Conservation (phyloP, 2,797 vertebrate species). For the Simalia tracyae region DNA sequence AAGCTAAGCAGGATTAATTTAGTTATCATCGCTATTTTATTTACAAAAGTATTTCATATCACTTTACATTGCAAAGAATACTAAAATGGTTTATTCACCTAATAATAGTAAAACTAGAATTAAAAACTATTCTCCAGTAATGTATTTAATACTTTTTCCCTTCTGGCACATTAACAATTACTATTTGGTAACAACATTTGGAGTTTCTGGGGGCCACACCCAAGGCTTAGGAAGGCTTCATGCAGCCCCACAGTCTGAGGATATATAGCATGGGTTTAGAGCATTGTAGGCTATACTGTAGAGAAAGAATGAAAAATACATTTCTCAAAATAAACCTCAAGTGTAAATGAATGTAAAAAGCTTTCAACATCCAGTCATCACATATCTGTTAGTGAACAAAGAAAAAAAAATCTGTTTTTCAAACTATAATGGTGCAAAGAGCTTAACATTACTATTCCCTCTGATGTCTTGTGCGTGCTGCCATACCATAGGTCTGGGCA, state of each 20-base stretch:
- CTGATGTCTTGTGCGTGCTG: background rate
- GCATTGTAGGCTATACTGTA: background rate
- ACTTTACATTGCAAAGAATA: background rate
- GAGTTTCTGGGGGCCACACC: background rate
- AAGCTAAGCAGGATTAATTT: background rate
- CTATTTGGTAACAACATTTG: background rate
- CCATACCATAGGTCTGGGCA: slow-evolving; percentile 91
- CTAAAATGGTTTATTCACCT: background rate
- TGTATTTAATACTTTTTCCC: background rate
- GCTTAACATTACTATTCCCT: background rate
- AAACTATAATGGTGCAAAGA: background rate
- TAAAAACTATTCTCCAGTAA: background rate
- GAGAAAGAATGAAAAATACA: background rate
- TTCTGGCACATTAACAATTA: background rate
- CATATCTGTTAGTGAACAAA: background rate
- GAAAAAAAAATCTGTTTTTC: background rate
- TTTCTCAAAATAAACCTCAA: background rate
- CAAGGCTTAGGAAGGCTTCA: background rate
- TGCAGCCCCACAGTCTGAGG: background rate
- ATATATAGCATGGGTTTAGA: background rate
- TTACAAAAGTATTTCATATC: background rate
- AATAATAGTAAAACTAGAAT: background rate
- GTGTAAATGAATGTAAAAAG: background rate
- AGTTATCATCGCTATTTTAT: background rate
- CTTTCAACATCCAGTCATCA: background rate